These are phyloP conservation scores for Brachystomella parvula DNA, from an alignment of 1,140 invertebrate genomes.

Conservation along the genomic window DNA sequence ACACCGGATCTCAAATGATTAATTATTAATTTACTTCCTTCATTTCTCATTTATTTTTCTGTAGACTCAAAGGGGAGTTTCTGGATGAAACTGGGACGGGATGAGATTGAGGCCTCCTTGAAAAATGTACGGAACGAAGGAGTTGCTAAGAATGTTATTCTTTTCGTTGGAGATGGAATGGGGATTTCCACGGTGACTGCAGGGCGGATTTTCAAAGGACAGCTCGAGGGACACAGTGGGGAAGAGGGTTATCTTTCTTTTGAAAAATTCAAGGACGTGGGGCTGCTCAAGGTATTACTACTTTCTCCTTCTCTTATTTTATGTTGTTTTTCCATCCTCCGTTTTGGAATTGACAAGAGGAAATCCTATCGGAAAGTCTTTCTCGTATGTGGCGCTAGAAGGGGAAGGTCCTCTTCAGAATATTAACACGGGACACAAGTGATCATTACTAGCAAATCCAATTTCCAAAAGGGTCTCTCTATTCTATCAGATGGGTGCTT, in stretches of 20 bases:
- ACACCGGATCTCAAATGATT: background rate
- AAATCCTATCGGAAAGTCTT: too few relatives aligned
- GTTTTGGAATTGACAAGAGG: too few relatives aligned
- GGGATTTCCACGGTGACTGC: conserved; percentile 80
- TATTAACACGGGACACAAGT: too few relatives aligned
- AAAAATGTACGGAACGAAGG: conserved; percentile 48
- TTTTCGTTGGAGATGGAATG: conserved; percentile 93
- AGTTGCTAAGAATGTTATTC: conserved; percentile 78
- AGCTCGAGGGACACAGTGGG: conserved; percentile 46
- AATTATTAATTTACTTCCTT: background rate
- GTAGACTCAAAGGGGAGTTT: conserved; percentile 46
- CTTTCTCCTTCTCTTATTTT: too few relatives aligned
- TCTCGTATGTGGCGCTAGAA: too few relatives aligned
- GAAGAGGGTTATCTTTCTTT: conserved; percentile 63
- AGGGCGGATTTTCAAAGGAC: conserved; percentile 62
- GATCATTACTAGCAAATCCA: too few relatives aligned
- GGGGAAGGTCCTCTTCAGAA: too few relatives aligned
- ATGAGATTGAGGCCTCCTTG: conserved; percentile 55
- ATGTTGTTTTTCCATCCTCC: too few relatives aligned
- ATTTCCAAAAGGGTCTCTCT: too few relatives aligned
- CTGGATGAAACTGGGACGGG: conserved; percentile 50
- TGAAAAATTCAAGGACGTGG: conserved; percentile 75
- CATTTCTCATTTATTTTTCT: conserved; percentile 3
- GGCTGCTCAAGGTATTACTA: conserved; percentile 76
- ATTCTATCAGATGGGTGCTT: too few relatives aligned